Conservation (phyloP, 2,797 vertebrate genomes). For the Nothura maculosa region DNA sequence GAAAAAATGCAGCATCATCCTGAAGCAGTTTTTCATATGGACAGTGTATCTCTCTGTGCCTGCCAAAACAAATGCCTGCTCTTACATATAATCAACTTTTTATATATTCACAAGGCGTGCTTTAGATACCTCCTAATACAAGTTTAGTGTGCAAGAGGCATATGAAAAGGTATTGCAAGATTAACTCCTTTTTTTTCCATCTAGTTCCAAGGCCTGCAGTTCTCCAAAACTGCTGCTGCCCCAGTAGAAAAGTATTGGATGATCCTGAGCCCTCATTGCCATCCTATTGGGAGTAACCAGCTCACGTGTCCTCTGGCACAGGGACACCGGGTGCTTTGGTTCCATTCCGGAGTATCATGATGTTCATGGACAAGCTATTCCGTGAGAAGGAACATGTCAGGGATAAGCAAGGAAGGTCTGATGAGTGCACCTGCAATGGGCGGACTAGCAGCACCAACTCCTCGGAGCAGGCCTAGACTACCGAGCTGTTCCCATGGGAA, state of each 20-base stretch:
- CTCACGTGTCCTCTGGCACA: background rate
- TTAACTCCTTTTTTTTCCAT: background rate
- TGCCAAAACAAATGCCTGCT: background rate
- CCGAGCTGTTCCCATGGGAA: background rate
- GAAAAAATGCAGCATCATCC: background rate
- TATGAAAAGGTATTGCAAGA: background rate
- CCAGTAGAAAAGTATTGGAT: background rate
- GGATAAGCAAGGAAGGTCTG: background rate
- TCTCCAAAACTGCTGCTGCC: background rate
- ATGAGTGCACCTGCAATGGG: background rate
- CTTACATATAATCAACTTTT: background rate
- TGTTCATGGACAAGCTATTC: background rate
- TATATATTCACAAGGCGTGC: background rate
- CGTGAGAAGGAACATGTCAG: background rate
- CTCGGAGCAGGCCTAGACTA: background rate
- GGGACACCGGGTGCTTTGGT: background rate
- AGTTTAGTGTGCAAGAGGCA: background rate
- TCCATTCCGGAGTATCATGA: background rate
- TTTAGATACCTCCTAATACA: background rate
- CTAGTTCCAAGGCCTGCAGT: background rate
- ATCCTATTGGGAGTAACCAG: background rate
- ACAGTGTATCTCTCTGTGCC: background rate
- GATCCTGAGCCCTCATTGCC: background rate
- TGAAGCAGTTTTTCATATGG: background rate
- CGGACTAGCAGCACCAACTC: background rate